These are phyloP conservation scores for Erithacus rubecula DNA, from an alignment of 2,797 vertebrate genomes.

Conservation along the genomic window DNA sequence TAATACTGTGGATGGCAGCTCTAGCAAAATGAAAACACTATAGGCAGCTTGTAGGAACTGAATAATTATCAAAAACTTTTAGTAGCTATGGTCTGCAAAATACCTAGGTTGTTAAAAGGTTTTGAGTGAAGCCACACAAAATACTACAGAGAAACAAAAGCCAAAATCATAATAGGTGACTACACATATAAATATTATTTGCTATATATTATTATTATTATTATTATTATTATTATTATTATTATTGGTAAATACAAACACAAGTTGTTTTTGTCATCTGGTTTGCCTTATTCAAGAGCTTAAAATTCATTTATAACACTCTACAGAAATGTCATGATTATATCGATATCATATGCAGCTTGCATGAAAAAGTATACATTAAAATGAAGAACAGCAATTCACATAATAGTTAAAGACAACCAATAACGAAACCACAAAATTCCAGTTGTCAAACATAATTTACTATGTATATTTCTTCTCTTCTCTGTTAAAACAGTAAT, in stretches of 20 bases:
- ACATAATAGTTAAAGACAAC: slow-evolving; percentile 94
- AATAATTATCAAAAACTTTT: not conserved
- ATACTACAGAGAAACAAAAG: not conserved
- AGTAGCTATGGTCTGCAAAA: not conserved
- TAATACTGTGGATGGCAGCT: not conserved
- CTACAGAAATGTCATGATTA: slow-evolving; percentile 83
- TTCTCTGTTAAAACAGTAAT: slow-evolving; percentile 86
- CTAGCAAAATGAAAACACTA: not conserved
- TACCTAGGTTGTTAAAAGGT: not conserved
- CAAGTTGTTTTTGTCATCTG: slow-evolving; percentile 70
- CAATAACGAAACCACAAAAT: slow-evolving; percentile 91
- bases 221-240: not conserved
- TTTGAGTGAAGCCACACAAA: not conserved
- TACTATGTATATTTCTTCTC: slow-evolving; percentile 87
- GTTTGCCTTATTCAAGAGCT: slow-evolving; percentile 74
- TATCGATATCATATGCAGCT: slow-evolving; percentile 78
- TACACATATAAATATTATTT: slow-evolving; percentile 8
- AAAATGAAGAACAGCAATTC: slow-evolving; percentile 87
- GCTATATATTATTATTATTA: not conserved
- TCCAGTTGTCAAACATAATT: slow-evolving; percentile 98
- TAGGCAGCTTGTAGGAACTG: not conserved
- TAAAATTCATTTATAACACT: slow-evolving; percentile 78
- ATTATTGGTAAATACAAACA: slow-evolving; percentile 51
- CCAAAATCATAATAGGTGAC: slow-evolving; percentile 18
- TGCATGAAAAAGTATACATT: slow-evolving; percentile 78